A percentile compares a stretch with the other conserved stretches of the same genome.
Conservation (phyloP, 2,888 invertebrate species). For the Lasioglossum morio region DNA sequence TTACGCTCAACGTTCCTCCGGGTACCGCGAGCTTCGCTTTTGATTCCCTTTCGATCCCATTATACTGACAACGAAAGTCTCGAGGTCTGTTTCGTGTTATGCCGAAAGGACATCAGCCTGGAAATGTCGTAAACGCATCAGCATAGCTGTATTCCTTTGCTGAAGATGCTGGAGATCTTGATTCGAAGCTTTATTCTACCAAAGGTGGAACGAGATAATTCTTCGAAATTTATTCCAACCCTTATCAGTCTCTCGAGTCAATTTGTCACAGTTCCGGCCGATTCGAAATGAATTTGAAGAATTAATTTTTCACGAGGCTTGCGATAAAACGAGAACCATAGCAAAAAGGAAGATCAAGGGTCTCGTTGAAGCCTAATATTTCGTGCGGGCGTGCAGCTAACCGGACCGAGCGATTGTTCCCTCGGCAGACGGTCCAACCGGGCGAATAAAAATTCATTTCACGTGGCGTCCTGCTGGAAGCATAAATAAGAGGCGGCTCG, state of each 20-base stretch:
- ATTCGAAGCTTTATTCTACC: background rate
- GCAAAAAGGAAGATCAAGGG: background rate
- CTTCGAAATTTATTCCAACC: background rate
- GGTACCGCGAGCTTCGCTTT: background rate
- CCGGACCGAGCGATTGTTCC: background rate
- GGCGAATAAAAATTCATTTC: conserved; percentile 9
- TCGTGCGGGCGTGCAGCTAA: background rate
- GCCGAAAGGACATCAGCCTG: background rate
- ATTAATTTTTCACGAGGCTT: background rate
- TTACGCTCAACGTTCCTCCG: background rate
- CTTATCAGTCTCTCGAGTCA: background rate
- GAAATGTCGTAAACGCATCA: background rate
- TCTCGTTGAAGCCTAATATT: background rate
- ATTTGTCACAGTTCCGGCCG: background rate
- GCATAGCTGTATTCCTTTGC: background rate
- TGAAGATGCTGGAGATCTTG: background rate
- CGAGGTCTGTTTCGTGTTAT: background rate
- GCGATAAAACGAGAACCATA: background rate
- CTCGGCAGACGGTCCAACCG: background rate
- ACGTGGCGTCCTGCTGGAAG: conserved; percentile 3
- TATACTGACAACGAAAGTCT: background rate
- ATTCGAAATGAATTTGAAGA: background rate
- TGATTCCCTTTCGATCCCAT: background rate
- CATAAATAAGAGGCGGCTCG: background rate
- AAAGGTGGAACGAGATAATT: background rate